These are phyloP conservation scores for Catalaphyllia jardinei DNA, from an alignment of 64 coral and sea anemone genomes.

Conservation along the genomic window DNA sequence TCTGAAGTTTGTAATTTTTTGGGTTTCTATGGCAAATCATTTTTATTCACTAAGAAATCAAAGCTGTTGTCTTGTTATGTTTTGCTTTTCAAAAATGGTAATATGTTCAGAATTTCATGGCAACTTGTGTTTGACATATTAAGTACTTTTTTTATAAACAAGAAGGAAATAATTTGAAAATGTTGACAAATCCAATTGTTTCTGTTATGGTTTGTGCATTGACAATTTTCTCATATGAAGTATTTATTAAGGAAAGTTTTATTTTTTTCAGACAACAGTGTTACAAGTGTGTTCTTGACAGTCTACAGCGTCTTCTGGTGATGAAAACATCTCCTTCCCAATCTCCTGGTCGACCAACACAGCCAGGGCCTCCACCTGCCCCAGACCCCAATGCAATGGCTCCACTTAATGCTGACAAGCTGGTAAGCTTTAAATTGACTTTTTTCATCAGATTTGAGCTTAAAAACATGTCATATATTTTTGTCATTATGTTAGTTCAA, in stretches of 20 bases:
- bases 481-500: too few species aligned
- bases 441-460: too few species aligned
- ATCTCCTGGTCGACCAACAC: conserved; percentile 73
- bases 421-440: conserved; percentile 45
- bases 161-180: too few species aligned
- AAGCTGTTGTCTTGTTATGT: background rate
- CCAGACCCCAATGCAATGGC: conserved; percentile 90
- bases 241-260: background rate
- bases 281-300: conserved; percentile 92
- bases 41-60: background rate
- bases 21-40: too few species aligned
- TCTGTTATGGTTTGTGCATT: background rate
- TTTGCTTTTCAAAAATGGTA: too few species aligned
- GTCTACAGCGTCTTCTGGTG: conserved; percentile 71
- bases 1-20: too few species aligned
- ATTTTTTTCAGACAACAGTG: conserved; percentile 69
- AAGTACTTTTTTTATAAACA: too few species aligned
- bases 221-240: background rate
- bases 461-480: too few species aligned
- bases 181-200: background rate
- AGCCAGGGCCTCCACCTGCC: conserved; percentile 83
- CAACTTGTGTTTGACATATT: too few species aligned
- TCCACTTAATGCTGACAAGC: conserved; percentile 70
- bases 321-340: conserved; percentile 65
- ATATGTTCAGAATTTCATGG: too few species aligned